These are phyloP conservation scores for Pan paniscus DNA, from an alignment of 2,113 vertebrate species.

Conservation along the genomic window DNA sequence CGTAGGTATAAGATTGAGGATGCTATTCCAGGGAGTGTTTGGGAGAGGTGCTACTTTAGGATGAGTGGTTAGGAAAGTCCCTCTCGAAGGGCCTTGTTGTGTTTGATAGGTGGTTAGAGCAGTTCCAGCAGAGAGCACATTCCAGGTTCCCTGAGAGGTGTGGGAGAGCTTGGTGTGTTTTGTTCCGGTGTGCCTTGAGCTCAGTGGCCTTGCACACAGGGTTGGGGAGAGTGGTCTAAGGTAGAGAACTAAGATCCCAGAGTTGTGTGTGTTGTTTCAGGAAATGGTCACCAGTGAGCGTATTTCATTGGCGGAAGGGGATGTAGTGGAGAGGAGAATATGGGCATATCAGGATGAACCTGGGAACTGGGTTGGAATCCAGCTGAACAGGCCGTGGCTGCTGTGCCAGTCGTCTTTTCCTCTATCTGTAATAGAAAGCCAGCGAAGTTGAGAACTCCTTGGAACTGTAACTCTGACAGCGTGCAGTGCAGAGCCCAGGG, in stretches of 20 bases:
- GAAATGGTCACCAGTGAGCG: no score
- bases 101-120: no score
- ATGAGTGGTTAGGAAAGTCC: no score
- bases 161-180: accelerated
- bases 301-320: neutral
- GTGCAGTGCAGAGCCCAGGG: neutral
- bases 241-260: neutral
- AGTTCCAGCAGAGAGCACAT: neutral
- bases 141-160: accelerated
- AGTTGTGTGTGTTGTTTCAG: accelerated
- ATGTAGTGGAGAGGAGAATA: neutral
- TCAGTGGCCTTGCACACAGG: accelerated
- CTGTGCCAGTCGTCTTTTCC: accelerated
- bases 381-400: neutral
- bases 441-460: neutral
- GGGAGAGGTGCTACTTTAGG: neutral
- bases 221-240: neutral
- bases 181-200: neutral
- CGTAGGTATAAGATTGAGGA: accelerated
- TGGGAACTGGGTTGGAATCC: neutral
- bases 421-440: neutral
- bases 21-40: neutral
- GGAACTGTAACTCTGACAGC: accelerated
- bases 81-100: neutral
- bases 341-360: neutral